Percentiles rank a stretch among this genome's conserved stretches.
Conservation (phyloP, 53 echinoderm and acorn worm genomes). For the Hippasteria phrygiana region DNA sequence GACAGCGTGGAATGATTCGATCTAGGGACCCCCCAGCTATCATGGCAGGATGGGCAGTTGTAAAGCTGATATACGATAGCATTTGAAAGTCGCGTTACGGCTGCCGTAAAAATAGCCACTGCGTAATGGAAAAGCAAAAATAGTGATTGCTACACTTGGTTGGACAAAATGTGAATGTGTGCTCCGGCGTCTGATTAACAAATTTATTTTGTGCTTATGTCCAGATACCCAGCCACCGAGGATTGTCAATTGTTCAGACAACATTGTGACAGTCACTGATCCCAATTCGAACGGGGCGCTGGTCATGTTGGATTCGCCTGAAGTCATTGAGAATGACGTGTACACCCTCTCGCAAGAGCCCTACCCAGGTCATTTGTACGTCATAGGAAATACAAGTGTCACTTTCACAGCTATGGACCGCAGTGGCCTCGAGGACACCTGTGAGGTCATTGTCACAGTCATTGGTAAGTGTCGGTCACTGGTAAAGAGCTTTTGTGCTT, state of each 20-base stretch:
- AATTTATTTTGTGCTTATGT: neutral
- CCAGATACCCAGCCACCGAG: neutral
- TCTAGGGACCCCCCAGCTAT: too few species aligned
- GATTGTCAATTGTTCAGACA: neutral
- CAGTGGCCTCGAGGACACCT: constrained; percentile 21
- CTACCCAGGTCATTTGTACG: constrained; percentile 2
- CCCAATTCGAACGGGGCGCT: neutral
- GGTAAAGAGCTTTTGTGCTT: too few species aligned
- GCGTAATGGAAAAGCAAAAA: neutral
- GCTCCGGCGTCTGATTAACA: too few species aligned
- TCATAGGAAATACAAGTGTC: constrained; percentile 33
- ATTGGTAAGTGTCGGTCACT: neutral
- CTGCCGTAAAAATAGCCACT: too few species aligned
- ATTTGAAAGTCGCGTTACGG: too few species aligned
- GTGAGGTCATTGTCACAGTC: neutral
- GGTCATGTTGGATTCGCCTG: neutral
- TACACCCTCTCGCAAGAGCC: neutral
- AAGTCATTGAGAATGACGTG: neutral
- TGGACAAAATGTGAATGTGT: too few species aligned
- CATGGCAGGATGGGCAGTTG: too few species aligned
- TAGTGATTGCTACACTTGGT: neutral
- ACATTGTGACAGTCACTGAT: neutral
- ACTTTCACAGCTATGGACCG: constrained; percentile 59
- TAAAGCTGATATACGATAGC: too few species aligned
- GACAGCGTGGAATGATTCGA: too few species aligned